Evolutionary conservation across 2,113 vertebrate species (phyloP), one percentile per base, ranked within the genome.

Genomic region (Tenrec ecaudatus): DNA sequence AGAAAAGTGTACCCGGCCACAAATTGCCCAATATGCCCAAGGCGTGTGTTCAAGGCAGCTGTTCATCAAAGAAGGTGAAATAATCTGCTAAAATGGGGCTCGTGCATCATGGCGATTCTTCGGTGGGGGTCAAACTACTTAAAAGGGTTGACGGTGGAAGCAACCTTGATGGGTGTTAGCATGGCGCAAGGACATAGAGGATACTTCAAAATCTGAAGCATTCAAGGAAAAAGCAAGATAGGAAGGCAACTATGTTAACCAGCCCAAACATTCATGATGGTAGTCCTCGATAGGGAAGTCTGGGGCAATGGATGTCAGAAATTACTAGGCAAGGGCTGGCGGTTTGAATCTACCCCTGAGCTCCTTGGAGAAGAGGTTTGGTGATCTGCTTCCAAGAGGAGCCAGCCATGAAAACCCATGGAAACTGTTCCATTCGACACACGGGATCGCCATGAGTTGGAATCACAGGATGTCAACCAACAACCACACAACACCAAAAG

Each of bases 21-120:
- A 95, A 80, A 94, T 40, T 77, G 82, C 82, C 68, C 92, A 94
- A 87, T 85, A 80, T 33, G 88, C 88, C 79, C 57, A 81, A 82
- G 81, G 94, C 89, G 68, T 92, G 22, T 66, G 47, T 92, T 95
- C 93, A 87, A 92, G 57, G 64, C 36, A 87, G 76, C 75, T 11
- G 1, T 78, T 95, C 82, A 90, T 75, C 17, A 76, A 82, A 71
- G 58, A 91, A 84, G 88, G 82, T 92, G 53, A 91, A 89, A 81
- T 62, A 87, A 93, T 93, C 62, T 62, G 23, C 43, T 75, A 43
- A 71, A 92, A 91, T 91, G 92, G 60, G 31, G 69, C 43, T 29
- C 57, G 82, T 91, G 80, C 57, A 89, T 94, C 62, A 80, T 33
- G 69, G 62, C 36, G 68, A 93, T 38, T 76, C 68, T 92, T 82